Percentiles rank a stretch among this genome's conserved stretches.
Conservation (phyloP, 2,113 vertebrate genomes). For the Colistium nudipinnis region DNA sequence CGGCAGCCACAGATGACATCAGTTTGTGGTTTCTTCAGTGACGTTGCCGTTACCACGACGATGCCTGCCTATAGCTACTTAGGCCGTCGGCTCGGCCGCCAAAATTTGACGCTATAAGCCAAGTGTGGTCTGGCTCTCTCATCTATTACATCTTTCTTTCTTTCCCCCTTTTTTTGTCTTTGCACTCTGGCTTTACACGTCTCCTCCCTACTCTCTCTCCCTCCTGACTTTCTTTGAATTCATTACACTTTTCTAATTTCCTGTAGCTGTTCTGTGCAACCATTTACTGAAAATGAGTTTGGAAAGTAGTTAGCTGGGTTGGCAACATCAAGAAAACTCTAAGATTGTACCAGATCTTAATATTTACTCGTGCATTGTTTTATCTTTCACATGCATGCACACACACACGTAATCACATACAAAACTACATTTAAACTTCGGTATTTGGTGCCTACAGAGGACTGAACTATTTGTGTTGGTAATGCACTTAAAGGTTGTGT, state of each 20-base stretch:
- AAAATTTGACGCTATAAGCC: slow-evolving; percentile 66
- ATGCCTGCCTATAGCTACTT: slow-evolving; percentile 36
- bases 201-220: not conserved
- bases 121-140: slow-evolving; percentile 69
- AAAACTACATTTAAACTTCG: too few relatives aligned
- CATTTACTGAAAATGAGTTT: slow-evolving; percentile 69
- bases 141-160: slow-evolving; percentile 41
- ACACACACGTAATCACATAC: not conserved
- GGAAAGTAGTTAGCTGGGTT: slow-evolving; percentile 62
- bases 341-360: slow-evolving; percentile 55
- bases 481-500: too few relatives aligned
- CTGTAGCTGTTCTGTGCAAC: slow-evolving; percentile 61
- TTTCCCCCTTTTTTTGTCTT: not conserved
- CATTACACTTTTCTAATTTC: slow-evolving; percentile 73
- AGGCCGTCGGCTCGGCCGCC: slow-evolving; percentile 37
- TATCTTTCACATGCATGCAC: not conserved
- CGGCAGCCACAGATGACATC: slow-evolving; percentile 59
- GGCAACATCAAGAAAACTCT: slow-evolving; percentile 44
- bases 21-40: slow-evolving; percentile 55
- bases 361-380: slow-evolving; percentile 52
- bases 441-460: too few relatives aligned
- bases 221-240: slow-evolving; percentile 47
- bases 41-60: slow-evolving; percentile 45
- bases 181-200: slow-evolving; percentile 9
- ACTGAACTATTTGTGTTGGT: too few relatives aligned